Percentiles rank a stretch among this genome's conserved stretches.
phyloP scores from a whole-genome alignment of 2,113 vertebrate genomes.

The Pluvialis apricaria region DNA sequence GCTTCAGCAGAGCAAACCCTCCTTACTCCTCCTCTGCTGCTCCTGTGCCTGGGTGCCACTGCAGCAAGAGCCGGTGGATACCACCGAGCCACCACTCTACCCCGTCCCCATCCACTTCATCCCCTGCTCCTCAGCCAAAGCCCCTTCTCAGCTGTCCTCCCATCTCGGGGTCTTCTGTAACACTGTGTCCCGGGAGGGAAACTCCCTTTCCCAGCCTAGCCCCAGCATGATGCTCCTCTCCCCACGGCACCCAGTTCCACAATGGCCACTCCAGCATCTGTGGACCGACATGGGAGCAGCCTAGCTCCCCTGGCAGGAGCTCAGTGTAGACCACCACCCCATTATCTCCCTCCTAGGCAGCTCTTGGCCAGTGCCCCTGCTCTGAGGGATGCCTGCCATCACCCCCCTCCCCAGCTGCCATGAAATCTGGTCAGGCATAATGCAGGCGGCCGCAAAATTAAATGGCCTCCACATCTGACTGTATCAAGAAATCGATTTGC shows the following conservation, averaged over 20 bases:
- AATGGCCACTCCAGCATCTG: rapidly evolving
- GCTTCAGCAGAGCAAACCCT: background rate
- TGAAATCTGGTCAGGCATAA: background rate
- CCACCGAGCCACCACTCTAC: rapidly evolving
- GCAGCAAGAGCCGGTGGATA: background rate
- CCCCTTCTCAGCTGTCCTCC: background rate
- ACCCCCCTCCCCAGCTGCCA: background rate
- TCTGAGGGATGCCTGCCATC: background rate
- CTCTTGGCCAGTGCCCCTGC: background rate
- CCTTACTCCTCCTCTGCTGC: background rate
- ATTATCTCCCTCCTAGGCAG: background rate
- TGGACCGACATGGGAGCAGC: rapidly evolving
- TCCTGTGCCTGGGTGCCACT: background rate
- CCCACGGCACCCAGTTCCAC: rapidly evolving
- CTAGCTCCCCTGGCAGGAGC: background rate
- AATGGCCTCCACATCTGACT: background rate
- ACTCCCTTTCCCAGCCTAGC: background rate
- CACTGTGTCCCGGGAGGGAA: rapidly evolving
- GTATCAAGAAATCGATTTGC: background rate
- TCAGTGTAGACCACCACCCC: rapidly evolving
- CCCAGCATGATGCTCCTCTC: background rate
- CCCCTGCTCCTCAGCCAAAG: background rate
- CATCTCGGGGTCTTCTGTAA: background rate
- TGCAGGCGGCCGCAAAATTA: background rate
- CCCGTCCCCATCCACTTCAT: background rate